Evolutionary conservation across 2,888 invertebrate genomes (phyloP).

Genomic region (Caenorhabditis uteleia): DNA sequence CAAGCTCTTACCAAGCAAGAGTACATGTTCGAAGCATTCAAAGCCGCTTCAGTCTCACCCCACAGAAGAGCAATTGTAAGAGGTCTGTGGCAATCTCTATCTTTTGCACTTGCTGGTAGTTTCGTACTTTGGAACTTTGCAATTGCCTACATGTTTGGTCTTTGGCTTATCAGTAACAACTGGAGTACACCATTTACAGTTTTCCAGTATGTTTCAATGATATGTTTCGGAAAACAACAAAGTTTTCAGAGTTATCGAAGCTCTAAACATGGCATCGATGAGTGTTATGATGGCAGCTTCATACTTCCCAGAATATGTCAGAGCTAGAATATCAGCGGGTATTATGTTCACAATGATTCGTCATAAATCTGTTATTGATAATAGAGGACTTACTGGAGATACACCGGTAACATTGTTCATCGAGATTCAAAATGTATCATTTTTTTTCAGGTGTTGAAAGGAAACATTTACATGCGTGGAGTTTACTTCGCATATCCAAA

Average conservation of each 20-base stretch:
- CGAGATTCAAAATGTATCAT: background rate
- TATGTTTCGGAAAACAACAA: background rate
- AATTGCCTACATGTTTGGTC: slow-evolving; percentile 58
- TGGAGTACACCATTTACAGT: slow-evolving; percentile 58
- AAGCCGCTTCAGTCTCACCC: slow-evolving; percentile 45
- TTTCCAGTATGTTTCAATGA: slow-evolving; percentile 52
- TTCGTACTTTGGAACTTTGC: slow-evolving; percentile 62
- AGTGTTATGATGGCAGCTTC: slow-evolving; percentile 71
- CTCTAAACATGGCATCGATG: slow-evolving; percentile 73
- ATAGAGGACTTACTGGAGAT: slow-evolving; percentile 65
- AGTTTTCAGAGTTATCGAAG: slow-evolving; percentile 73
- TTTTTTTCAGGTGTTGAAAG: slow-evolving; percentile 69
- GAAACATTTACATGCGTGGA: slow-evolving; percentile 78
- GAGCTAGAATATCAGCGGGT: slow-evolving; percentile 71
- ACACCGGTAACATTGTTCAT: slow-evolving; percentile 47
- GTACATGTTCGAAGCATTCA: slow-evolving; percentile 63
- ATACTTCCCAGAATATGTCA: slow-evolving; percentile 72
- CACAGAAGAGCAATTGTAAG: slow-evolving; percentile 50
- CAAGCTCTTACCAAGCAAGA: slow-evolving; percentile 71
- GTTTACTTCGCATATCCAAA: slow-evolving; percentile 85
- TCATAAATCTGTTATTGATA: slow-evolving; percentile 69
- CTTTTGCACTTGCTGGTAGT: slow-evolving; percentile 47
- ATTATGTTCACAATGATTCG: slow-evolving; percentile 62
- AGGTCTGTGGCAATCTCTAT: slow-evolving; percentile 55
- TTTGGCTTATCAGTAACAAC: slow-evolving; percentile 49